Conservation (phyloP, 2,888 invertebrate species). For the Hoplodrina ambigua region DNA sequence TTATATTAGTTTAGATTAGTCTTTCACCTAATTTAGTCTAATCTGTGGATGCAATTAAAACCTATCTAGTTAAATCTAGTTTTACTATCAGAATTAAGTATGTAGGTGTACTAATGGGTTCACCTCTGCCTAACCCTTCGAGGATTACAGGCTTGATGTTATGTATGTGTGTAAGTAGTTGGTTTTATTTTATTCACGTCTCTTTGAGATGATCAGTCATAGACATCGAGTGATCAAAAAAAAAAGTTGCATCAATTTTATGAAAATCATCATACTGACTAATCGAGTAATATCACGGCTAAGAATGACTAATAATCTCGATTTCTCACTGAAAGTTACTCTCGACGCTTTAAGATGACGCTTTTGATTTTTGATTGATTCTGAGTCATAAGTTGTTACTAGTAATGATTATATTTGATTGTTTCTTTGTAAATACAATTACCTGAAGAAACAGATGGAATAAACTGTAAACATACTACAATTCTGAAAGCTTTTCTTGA, state of each 20-base stretch:
- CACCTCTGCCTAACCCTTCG: too few species aligned
- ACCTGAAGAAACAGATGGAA: constrained; percentile 11
- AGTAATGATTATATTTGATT: background rate
- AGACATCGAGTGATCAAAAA: too few species aligned
- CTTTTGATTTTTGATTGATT: constrained; percentile 16
- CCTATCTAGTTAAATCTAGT: too few species aligned
- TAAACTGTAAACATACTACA: constrained; percentile 8
- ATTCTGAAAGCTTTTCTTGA: constrained; percentile 10
- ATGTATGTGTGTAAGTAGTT: too few species aligned
- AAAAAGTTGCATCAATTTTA: constrained; percentile 3
- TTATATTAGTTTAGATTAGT: too few species aligned
- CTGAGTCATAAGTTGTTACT: constrained; percentile 20
- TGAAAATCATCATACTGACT: constrained; percentile 41
- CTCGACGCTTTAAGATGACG: constrained; percentile 20
- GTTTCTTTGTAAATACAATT: constrained; percentile 21
- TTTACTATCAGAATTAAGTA: too few species aligned
- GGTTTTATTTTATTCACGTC: too few species aligned
- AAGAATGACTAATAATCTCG: constrained; percentile 35
- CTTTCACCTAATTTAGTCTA: too few species aligned
- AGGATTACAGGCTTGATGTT: too few species aligned
- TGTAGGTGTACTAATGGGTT: too few species aligned
- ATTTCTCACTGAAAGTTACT: constrained; percentile 38
- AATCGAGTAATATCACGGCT: constrained; percentile 35
- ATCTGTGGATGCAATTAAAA: too few species aligned
- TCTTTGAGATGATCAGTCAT: too few species aligned